phyloP scores from a whole-genome alignment of 2,113 vertebrate genomes.

The Ursus arctos region DNA sequence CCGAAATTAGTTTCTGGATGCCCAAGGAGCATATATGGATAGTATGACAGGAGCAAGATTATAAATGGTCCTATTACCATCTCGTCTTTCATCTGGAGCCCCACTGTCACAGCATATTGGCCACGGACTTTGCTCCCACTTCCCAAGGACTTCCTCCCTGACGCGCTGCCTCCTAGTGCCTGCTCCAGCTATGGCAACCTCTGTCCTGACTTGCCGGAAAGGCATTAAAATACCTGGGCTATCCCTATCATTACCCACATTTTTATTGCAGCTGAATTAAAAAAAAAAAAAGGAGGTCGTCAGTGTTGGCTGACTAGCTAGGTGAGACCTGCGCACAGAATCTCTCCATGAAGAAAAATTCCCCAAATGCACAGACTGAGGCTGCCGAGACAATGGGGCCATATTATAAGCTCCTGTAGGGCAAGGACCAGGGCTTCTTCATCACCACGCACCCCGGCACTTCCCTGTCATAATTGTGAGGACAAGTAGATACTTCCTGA shows the following conservation, averaged over 20 bases:
- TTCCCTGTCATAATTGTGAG: not conserved
- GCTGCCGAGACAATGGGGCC: not conserved
- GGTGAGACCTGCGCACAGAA: not conserved
- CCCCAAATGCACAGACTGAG: not conserved
- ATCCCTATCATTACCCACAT: not conserved
- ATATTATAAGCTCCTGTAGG: not conserved
- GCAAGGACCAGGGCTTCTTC: fast-evolving
- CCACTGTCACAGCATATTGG: not conserved
- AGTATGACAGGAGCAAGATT: not conserved
- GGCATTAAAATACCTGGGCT: not conserved
- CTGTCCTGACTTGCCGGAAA: not conserved
- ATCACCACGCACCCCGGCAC: fast-evolving
- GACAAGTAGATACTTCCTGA: not conserved
- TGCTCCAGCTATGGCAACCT: conserved; percentile 37
- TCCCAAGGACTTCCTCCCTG: not conserved
- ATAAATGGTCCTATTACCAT: not conserved
- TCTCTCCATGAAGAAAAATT: not conserved
- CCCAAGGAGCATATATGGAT: no score
- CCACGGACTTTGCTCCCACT: not conserved
- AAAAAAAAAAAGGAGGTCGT: not conserved
- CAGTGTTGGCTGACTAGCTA: not conserved
- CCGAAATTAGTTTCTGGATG: not conserved
- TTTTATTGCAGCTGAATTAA: not conserved
- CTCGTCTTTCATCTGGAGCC: not conserved
- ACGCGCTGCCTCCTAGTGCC: not conserved